Conservation (phyloP, 2,113 vertebrate species). For the Dascyllus trimaculatus region DNA sequence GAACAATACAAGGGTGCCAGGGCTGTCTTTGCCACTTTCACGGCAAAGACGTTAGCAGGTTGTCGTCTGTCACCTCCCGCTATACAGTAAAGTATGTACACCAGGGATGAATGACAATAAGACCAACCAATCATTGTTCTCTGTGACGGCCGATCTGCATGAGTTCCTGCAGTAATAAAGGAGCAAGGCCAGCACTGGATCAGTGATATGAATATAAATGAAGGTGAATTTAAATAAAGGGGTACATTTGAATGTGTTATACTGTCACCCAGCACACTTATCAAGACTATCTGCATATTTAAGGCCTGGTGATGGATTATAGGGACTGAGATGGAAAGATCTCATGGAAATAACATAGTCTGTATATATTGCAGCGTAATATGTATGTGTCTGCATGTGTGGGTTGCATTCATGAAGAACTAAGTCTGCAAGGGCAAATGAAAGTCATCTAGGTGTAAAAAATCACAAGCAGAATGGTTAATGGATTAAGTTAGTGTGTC, state of each 20-base stretch:
- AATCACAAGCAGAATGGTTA: conserved; percentile 8
- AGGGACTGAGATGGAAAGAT: conserved; percentile 33
- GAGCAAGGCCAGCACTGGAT: conserved; percentile 43
- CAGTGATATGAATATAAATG: conserved; percentile 72
- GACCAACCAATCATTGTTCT: conserved; percentile 55
- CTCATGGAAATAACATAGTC: not conserved
- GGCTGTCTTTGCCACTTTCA: conserved; percentile 17
- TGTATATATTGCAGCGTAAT: conserved; percentile 9
- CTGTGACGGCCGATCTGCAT: conserved; percentile 70
- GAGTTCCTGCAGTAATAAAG: conserved; percentile 54
- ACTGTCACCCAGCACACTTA: conserved; percentile 32
- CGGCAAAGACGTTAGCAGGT: not conserved
- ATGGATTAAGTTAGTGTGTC: conserved; percentile 33
- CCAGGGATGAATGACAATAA: conserved; percentile 61
- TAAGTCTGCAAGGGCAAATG: conserved; percentile 40
- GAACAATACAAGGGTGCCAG: conserved; percentile 13
- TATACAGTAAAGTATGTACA: conserved; percentile 26
- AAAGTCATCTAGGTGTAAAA: conserved; percentile 38
- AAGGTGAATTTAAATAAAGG: conserved; percentile 69
- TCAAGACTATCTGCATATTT: conserved; percentile 56
- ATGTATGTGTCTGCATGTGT: not conserved
- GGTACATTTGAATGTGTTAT: conserved; percentile 60
- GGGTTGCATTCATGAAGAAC: not conserved
- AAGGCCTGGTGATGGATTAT: conserved; percentile 58
- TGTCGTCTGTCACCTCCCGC: conserved; percentile 28